A percentile compares a stretch with the other conserved stretches of the same genome.
phyloP scores from a whole-genome alignment of 1,140 invertebrate species.

The Calliopsis andreniformis region DNA sequence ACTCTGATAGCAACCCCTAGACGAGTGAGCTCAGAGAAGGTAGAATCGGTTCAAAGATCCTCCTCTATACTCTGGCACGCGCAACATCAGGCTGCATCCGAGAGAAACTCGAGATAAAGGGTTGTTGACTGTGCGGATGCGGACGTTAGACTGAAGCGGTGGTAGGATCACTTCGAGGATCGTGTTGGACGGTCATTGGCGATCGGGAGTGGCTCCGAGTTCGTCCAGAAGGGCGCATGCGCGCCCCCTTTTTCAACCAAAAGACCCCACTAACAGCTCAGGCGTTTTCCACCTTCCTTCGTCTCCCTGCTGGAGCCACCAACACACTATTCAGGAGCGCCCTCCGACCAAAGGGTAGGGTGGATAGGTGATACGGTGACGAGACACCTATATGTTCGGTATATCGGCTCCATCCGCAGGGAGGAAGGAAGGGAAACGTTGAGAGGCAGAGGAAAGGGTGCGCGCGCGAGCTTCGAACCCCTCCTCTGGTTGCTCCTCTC shows the following conservation, averaged over 20 bases:
- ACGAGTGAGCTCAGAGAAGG: background rate
- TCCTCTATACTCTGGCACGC: constrained; percentile 37
- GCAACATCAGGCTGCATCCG: constrained; percentile 47
- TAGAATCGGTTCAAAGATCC: background rate
- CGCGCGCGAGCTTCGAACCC: constrained; percentile 21
- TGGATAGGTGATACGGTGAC: constrained; percentile 67
- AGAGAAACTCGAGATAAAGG: constrained; percentile 62
- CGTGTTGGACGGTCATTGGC: constrained; percentile 67
- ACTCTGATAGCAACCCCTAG: background rate
- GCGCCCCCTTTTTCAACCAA: constrained; percentile 55
- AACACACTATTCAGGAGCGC: constrained; percentile 60
- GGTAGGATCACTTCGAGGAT: constrained; percentile 65
- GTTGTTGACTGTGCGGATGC: constrained; percentile 72
- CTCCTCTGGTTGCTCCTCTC: constrained; percentile 33
- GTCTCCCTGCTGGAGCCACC: constrained; percentile 49
- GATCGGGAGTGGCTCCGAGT: constrained; percentile 72
- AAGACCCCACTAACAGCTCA: constrained; percentile 51
- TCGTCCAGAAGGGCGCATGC: constrained; percentile 62
- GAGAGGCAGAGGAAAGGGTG: constrained; percentile 47
- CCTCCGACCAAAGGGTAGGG: constrained; percentile 54
- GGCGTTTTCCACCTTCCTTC: constrained; percentile 54
- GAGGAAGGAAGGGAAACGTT: constrained; percentile 45
- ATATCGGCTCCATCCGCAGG: constrained; percentile 58
- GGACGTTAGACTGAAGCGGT: constrained; percentile 73
- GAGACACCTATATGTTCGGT: constrained; percentile 66